Conservation (phyloP, 2,888 invertebrate species). For the Phortica okadai region DNA sequence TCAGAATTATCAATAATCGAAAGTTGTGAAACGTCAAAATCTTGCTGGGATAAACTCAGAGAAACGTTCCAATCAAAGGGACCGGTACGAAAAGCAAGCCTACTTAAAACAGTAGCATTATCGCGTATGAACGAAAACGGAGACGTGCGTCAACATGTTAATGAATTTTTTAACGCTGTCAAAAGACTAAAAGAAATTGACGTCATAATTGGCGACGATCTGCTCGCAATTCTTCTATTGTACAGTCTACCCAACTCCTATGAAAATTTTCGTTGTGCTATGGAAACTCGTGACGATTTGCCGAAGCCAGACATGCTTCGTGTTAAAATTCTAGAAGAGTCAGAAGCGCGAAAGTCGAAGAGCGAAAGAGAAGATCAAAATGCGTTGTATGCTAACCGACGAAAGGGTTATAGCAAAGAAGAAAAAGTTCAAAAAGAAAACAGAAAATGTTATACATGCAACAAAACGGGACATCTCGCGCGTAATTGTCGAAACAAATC, state of each 20-base stretch:
- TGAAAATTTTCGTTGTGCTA: slow-evolving; percentile 69
- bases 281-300: slow-evolving; percentile 66
- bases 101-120: slow-evolving; percentile 70
- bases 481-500: too few species aligned
- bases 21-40: slow-evolving; percentile 58
- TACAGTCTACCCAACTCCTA: slow-evolving; percentile 65
- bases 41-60: slow-evolving; percentile 71
- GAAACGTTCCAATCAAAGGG: slow-evolving; percentile 70
- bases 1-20: slow-evolving; percentile 66
- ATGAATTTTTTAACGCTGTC: slow-evolving; percentile 68
- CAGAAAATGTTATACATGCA: too few species aligned
- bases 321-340: slow-evolving; percentile 51
- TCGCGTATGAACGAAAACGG: slow-evolving; percentile 65
- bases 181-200: slow-evolving; percentile 68
- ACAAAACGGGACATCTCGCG: too few species aligned
- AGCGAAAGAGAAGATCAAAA: slow-evolving; percentile 37
- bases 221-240: slow-evolving; percentile 65
- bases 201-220: slow-evolving; percentile 61
- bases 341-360: slow-evolving; percentile 46
- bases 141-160: slow-evolving; percentile 67
- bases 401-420: too few species aligned
- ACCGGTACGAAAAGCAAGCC: slow-evolving; percentile 72
- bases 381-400: slow-evolving; percentile 31
- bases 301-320: slow-evolving; percentile 46
- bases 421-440: too few species aligned